These are phyloP conservation scores for Reticulitermes lucifugus DNA, from an alignment of 2,888 invertebrate species.

Conservation along the genomic window DNA sequence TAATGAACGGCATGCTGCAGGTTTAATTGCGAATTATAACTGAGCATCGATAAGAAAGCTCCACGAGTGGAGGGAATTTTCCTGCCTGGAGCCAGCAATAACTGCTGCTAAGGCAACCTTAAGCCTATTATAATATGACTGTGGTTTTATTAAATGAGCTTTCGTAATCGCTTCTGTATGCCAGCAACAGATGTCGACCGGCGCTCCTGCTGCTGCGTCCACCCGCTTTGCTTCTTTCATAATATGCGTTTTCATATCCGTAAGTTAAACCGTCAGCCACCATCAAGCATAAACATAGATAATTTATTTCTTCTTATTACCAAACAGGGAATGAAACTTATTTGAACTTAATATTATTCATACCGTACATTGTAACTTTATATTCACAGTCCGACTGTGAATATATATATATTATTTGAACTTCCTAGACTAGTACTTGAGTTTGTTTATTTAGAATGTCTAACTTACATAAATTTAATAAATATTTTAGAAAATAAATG, in stretches of 20 bases:
- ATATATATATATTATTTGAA: too few relatives aligned
- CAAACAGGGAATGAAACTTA: not conserved
- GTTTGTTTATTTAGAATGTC: too few relatives aligned
- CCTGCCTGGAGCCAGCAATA: not conserved
- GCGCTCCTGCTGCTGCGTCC: not conserved
- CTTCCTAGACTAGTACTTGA: too few relatives aligned
- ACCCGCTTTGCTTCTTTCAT: not conserved
- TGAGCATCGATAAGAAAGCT: not conserved
- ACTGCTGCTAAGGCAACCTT: slow-evolving; percentile 28
- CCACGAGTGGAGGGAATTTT: slow-evolving; percentile 15
- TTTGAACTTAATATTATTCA: too few relatives aligned
- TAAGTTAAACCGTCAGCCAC: not conserved
- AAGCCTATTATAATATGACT: slow-evolving; percentile 37
- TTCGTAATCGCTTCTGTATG: slow-evolving; percentile 35
- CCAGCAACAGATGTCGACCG: slow-evolving; percentile 35
- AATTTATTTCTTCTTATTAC: not conserved
- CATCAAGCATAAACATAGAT: not conserved
- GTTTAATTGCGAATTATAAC: slow-evolving; percentile 16
- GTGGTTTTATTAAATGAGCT: slow-evolving; percentile 37
- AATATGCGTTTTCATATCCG: not conserved
- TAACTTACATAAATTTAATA: too few relatives aligned
- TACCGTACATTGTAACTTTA: too few relatives aligned
- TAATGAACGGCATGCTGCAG: not conserved
- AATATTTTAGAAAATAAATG: too few relatives aligned
- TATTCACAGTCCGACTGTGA: too few relatives aligned